A percentile compares a stretch with the other conserved stretches of the same genome.
phyloP scores from a whole-genome alignment of 1,140 invertebrate species.

The Macrostomum lignano region DNA sequence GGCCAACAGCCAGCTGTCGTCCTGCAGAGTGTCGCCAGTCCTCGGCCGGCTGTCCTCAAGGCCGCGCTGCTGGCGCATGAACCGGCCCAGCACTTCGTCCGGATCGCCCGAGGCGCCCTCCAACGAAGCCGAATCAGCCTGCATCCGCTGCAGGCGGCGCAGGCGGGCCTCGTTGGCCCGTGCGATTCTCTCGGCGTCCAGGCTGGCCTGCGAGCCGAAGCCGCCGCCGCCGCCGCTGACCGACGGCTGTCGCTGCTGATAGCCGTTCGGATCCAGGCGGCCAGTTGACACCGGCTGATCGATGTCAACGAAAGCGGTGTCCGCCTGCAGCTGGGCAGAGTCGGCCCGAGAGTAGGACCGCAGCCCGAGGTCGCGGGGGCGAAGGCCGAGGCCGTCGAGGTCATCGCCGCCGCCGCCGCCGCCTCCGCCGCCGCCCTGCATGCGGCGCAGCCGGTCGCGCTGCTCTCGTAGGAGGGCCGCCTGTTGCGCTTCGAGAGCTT shows the following conservation, averaged over 20 bases:
- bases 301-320: background rate
- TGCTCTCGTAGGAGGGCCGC: constrained; percentile 16
- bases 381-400: too few species aligned
- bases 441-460: constrained; percentile 11
- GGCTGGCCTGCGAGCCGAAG: constrained; percentile 17
- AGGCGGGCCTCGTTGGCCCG: constrained; percentile 21
- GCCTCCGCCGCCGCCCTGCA: constrained; percentile 5
- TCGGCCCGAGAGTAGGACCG: too few species aligned
- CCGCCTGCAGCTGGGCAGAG: background rate
- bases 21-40: too few species aligned
- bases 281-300: background rate
- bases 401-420: too few species aligned
- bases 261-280: background rate
- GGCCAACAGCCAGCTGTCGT: too few species aligned
- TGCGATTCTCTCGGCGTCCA: constrained; percentile 19
- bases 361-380: too few species aligned
- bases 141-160: constrained; percentile 10
- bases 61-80: too few species aligned
- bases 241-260: background rate
- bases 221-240: background rate
- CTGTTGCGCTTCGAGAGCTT: constrained; percentile 15
- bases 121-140: too few species aligned
- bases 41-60: too few species aligned
- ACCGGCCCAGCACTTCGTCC: too few species aligned
- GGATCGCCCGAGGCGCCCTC: too few species aligned